These are phyloP conservation scores for Rhaphigaster nebulosa DNA, from an alignment of 2,888 invertebrate species.

Conservation along the genomic window DNA sequence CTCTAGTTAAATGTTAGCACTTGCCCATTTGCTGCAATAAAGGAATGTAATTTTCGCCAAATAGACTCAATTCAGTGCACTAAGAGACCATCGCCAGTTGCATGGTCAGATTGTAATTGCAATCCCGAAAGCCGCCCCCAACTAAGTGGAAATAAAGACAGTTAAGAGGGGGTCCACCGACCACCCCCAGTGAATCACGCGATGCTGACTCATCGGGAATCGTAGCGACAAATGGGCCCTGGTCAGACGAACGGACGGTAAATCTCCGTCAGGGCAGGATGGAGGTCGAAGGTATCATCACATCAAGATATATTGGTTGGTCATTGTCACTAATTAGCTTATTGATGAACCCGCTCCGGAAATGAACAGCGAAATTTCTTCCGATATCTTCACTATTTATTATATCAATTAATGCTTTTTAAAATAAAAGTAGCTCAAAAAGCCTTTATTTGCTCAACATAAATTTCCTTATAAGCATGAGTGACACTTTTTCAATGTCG, in stretches of 20 bases:
- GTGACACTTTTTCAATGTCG: too few relatives aligned
- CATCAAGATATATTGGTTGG: background rate
- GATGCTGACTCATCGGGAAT: background rate
- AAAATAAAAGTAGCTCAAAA: too few relatives aligned
- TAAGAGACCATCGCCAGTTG: background rate
- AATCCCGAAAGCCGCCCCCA: background rate
- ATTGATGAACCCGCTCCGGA: background rate
- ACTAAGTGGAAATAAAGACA: slow-evolving; percentile 10
- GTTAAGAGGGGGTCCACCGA: background rate
- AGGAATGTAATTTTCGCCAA: background rate
- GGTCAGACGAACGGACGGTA: background rate
- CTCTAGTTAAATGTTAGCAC: background rate
- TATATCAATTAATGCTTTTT: too few relatives aligned
- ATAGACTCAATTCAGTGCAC: background rate
- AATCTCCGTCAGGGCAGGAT: background rate
- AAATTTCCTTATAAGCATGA: too few relatives aligned
- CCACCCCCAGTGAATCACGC: background rate
- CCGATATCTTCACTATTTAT: background rate
- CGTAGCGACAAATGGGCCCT: background rate
- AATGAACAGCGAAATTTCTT: background rate
- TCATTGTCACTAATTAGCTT: background rate
- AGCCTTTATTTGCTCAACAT: too few relatives aligned
- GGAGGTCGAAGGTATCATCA: background rate
- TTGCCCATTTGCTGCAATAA: background rate
- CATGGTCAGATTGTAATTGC: slow-evolving; percentile 33